Evolutionary conservation across 2,113 vertebrate genomes (phyloP).

Genomic region (Gila orcuttii): DNA sequence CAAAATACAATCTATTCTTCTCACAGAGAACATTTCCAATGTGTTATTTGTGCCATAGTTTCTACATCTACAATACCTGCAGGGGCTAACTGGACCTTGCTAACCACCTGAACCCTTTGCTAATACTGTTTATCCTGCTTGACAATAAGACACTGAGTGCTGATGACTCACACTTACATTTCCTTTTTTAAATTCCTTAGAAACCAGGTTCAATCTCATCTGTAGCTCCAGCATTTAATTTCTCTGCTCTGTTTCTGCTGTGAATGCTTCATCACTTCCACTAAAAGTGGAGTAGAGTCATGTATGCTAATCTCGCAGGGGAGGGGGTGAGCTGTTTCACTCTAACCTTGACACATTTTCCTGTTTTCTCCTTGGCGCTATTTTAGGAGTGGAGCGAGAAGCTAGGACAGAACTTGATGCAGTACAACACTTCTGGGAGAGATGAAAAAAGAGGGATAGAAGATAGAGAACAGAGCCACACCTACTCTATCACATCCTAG

Average conservation of each 20-base stretch:
- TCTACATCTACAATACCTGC: neutral
- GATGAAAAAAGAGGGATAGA: conserved; percentile 27
- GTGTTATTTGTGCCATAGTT: neutral
- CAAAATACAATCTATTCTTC: neutral
- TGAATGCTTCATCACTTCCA: conserved; percentile 53
- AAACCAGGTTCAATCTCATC: conserved; percentile 58
- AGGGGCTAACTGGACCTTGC: neutral
- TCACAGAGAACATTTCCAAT: neutral
- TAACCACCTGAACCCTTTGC: neutral
- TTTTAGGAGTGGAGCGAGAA: conserved; percentile 54
- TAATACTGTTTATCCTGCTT: neutral
- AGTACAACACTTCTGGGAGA: conserved; percentile 37
- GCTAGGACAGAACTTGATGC: conserved; percentile 54
- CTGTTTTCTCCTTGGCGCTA: conserved; percentile 48
- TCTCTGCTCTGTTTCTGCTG: conserved; percentile 38
- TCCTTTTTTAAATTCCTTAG: conserved; percentile 21
- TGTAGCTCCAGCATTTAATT: conserved; percentile 49
- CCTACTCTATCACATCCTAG: conserved; percentile 15
- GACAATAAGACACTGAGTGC: conserved; percentile 30
- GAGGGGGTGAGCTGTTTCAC: conserved; percentile 52
- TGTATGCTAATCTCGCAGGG: conserved; percentile 49
- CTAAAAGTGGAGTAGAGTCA: conserved; percentile 53
- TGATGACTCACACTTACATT: conserved; percentile 46
- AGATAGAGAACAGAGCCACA: conserved; percentile 18
- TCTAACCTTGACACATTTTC: conserved; percentile 63